Evolutionary conservation across 2,888 invertebrate genomes (phyloP).

Genomic region (Campoplex nolae): DNA sequence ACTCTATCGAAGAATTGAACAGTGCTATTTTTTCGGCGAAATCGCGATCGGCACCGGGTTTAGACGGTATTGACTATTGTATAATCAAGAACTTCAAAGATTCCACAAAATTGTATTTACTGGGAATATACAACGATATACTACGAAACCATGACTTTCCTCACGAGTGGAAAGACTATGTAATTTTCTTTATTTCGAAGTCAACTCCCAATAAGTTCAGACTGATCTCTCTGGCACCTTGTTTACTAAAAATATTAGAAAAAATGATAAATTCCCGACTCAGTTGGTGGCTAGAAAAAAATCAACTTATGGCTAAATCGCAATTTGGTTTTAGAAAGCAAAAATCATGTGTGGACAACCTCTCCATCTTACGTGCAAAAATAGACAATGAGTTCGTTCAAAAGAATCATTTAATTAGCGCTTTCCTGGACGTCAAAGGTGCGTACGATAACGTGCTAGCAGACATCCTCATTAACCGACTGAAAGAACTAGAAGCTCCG

Average conservation of each 20-base stretch:
- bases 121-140: conserved; percentile 48
- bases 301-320: conserved; percentile 46
- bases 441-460: conserved; percentile 49
- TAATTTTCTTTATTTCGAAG: conserved; percentile 67
- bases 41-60: no score
- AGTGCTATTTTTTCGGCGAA: no score
- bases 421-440: conserved; percentile 45
- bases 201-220: conserved; percentile 53
- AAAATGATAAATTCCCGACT: conserved; percentile 65
- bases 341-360: conserved; percentile 58
- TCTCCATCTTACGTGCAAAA: conserved; percentile 40
- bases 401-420: conserved; percentile 12
- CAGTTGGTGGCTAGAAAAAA: conserved; percentile 63
- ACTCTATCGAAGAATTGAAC: no score
- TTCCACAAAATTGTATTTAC: background rate
- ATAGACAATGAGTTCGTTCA: conserved; percentile 15
- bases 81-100: conserved; percentile 13
- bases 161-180: conserved; percentile 60
- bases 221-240: conserved; percentile 66
- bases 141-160: conserved; percentile 22
- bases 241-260: conserved; percentile 64
- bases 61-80: conserved; percentile 47
- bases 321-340: no score
- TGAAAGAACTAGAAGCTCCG: background rate
- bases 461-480: background rate